Conservation (phyloP, 1,140 invertebrate genomes). For the Helicoverpa armigera region DNA sequence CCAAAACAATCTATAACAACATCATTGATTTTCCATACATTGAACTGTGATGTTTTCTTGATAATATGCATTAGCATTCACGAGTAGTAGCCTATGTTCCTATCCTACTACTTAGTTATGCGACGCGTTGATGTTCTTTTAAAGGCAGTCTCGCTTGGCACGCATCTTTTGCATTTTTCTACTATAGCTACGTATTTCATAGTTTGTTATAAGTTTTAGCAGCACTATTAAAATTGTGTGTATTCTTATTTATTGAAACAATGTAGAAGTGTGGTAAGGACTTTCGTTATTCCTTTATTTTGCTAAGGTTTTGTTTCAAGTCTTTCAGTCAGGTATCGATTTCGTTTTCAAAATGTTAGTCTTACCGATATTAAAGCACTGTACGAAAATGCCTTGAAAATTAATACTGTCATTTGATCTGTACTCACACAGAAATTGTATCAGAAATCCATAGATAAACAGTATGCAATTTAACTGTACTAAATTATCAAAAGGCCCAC, state of each 20-base stretch:
- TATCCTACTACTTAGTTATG: conserved; percentile 49
- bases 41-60: conserved; percentile 30
- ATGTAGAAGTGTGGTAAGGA: too few relatives aligned
- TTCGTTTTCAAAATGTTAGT: too few relatives aligned
- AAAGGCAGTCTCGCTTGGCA: conserved; percentile 54
- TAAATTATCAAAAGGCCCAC: too few relatives aligned
- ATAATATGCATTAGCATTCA: conserved; percentile 47
- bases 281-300: too few relatives aligned
- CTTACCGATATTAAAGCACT: too few relatives aligned
- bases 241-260: neutral
- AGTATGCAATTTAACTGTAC: too few relatives aligned
- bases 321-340: too few relatives aligned
- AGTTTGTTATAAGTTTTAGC: neutral
- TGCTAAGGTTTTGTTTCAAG: too few relatives aligned
- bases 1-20: neutral
- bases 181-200: neutral
- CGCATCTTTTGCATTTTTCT: conserved; percentile 15
- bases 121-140: conserved; percentile 76
- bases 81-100: neutral
- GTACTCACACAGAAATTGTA: too few relatives aligned
- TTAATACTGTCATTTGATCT: too few relatives aligned
- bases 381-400: too few relatives aligned
- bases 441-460: too few relatives aligned
- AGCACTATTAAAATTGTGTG: neutral
- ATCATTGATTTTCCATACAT: conserved; percentile 14